These are phyloP conservation scores for Misgurnus anguillicaudatus DNA, from an alignment of 2,113 vertebrate genomes.

Conservation along the genomic window DNA sequence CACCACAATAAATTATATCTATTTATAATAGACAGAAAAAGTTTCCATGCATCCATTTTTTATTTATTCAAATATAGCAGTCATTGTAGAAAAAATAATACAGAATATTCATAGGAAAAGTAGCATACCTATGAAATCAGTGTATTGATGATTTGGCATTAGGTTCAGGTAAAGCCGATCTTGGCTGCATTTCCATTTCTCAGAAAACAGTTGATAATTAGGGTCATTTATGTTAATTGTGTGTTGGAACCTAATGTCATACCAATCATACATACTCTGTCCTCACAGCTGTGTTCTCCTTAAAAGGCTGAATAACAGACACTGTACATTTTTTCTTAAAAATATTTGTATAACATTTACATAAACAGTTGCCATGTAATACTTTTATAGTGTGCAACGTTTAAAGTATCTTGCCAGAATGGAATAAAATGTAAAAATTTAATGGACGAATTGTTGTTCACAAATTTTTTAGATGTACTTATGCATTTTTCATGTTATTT, in stretches of 20 bases:
- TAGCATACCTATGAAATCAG: not conserved
- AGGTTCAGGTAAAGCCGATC: not conserved
- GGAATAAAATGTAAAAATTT: slow-evolving; percentile 6
- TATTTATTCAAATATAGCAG: no score
- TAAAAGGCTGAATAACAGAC: slow-evolving; percentile 38
- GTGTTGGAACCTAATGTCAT: slow-evolving; percentile 54
- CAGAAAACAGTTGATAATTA: slow-evolving; percentile 61
- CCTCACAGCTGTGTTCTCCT: slow-evolving; percentile 50
- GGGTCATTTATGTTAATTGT: slow-evolving; percentile 60
- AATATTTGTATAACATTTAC: slow-evolving; percentile 52
- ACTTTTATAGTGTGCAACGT: slow-evolving; percentile 33
- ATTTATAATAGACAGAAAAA: slow-evolving; percentile 41
- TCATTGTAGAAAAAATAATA: no score
- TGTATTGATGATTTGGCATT: slow-evolving; percentile 19
- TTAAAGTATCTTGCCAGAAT: slow-evolving; percentile 1
- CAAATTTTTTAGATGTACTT: not conserved
- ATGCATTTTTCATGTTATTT: not conserved
- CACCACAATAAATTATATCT: slow-evolving; percentile 56
- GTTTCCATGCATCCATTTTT: slow-evolving; percentile 40
- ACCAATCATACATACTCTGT: slow-evolving; percentile 48
- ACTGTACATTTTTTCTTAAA: slow-evolving; percentile 41
- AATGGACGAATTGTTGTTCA: not conserved
- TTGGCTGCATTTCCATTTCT: slow-evolving; percentile 48
- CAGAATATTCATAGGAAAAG: no score
- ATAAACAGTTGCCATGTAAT: slow-evolving; percentile 14